Percentiles rank a stretch among this genome's conserved stretches.
These are phyloP conservation scores for Chaenodraco wilsoni DNA, from an alignment of 2,797 vertebrate genomes.

Conservation along the genomic window DNA sequence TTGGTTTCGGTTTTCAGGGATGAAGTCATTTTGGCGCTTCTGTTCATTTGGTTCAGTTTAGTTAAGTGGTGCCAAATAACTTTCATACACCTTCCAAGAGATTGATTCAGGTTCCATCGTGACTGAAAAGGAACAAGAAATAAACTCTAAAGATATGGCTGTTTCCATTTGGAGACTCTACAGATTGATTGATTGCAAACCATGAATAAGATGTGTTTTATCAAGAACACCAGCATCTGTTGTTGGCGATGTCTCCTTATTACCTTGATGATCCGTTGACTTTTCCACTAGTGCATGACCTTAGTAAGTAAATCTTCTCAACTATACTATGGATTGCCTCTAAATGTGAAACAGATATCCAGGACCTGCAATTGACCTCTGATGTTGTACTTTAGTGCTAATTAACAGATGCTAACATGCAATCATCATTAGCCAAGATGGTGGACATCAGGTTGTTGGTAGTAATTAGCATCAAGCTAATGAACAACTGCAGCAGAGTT, in stretches of 20 bases:
- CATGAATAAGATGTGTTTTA: not conserved
- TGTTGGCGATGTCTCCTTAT: not conserved
- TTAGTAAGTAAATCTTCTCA: not conserved
- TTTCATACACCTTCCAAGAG: not conserved
- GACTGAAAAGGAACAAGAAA: conserved; percentile 1
- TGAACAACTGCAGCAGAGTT: not conserved
- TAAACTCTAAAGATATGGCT: not conserved
- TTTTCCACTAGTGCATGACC: not conserved
- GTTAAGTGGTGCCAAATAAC: not conserved
- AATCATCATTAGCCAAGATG: not conserved
- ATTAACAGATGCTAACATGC: not conserved
- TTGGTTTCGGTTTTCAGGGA: not conserved
- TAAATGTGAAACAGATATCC: not conserved
- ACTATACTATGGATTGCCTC: not conserved
- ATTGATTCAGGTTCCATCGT: not conserved
- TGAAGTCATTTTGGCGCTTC: not conserved
- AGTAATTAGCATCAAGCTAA: not conserved
- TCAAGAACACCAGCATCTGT: conserved; percentile 2
- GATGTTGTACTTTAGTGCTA: not conserved
- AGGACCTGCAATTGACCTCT: not conserved
- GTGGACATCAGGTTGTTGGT: not conserved
- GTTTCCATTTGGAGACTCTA: not conserved
- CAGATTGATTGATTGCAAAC: not conserved
- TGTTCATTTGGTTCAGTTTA: conserved; percentile 1
- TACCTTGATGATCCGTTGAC: not conserved